These are phyloP conservation scores for Neolamprologus caudopunctatus DNA, from an alignment of 2,113 vertebrate genomes.

Conservation along the genomic window DNA sequence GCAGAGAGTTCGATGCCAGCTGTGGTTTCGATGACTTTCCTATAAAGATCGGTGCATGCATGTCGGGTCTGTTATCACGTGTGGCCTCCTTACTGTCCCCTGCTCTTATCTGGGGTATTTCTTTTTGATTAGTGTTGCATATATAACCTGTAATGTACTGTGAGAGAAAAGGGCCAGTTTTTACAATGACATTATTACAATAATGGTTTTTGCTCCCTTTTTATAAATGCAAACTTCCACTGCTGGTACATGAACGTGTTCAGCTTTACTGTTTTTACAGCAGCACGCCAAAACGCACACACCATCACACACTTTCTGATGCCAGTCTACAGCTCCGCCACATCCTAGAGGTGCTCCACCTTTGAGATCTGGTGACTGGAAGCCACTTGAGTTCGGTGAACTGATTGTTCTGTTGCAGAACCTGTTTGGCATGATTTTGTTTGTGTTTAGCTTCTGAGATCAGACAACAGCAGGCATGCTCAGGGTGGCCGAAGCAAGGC, in stretches of 20 bases:
- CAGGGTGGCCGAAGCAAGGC: not conserved
- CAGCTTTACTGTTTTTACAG: not conserved
- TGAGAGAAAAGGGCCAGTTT: not conserved
- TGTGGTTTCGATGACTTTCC: not conserved
- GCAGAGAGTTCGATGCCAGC: not conserved
- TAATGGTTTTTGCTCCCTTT: not conserved
- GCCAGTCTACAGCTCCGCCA: not conserved
- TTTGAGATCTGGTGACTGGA: not conserved
- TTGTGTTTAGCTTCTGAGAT: not conserved
- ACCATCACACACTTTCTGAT: not conserved
- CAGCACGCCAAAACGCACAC: not conserved
- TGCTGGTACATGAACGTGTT: not conserved
- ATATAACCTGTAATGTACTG: not conserved
- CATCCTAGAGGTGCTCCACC: accelerated
- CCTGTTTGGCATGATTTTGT: not conserved
- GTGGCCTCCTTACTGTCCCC: not conserved
- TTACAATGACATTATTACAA: not conserved
- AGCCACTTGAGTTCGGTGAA: not conserved
- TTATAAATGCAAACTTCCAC: not conserved
- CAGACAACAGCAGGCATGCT: accelerated
- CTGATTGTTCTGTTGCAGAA: not conserved
- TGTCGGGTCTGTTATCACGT: not conserved
- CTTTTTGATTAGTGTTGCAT: not conserved
- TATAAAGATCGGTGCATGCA: not conserved
- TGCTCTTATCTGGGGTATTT: not conserved